Base-by-base conservation (phyloP, 2,113 vertebrate species). In the Pollachius pollachius region DNA sequence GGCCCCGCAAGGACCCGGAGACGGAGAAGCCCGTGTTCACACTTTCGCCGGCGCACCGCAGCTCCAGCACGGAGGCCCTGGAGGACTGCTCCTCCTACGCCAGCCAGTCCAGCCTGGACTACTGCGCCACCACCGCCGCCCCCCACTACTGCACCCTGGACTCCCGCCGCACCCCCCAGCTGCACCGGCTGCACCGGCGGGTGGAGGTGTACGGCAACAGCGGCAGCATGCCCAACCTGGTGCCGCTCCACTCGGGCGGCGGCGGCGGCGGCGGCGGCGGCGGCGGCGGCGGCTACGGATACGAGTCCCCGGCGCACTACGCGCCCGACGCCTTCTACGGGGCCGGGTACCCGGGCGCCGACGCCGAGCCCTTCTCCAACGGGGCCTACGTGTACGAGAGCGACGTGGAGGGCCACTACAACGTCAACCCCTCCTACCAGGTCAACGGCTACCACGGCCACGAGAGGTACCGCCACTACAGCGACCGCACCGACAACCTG, bases 191-290 rank as follows among this genome's bases (percentile, higher is more conserved):
- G 52, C 94, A 95, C 1, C 94, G 94, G 86, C 95, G 95, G 60
- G 93, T 94, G 62, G 90, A 92, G 17, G 94, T 94, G 34, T 94
- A 93, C 1, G 89, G 94, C 0, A 96, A 71, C 67, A 96, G 95
- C 0, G 96, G 96, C 12, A 98, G 96, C 68, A 97, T 98, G 96
- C 96, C 97, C n/a, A 98, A 98, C 74, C 89, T 99, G 67, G 94
- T 95, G 18, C 95, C 92, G 3, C 95, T 93, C 82, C 94, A 95
- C 61, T 82, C 84, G 0, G 60, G 84, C 68, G 60, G 84, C 69
- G 23, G 23, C 69, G 60, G 84, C 69, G 60, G 84, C 69, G 58
- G 84, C 69, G 60, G 84, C 69, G 60, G 84, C 69, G 58, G 84
- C 69, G 60, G 84, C 69, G 60, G 84, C 69, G 60, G 84, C 69